These are phyloP conservation scores for Spheniscus mendiculus DNA, from an alignment of 2,113 vertebrate species.

Conservation along the genomic window DNA sequence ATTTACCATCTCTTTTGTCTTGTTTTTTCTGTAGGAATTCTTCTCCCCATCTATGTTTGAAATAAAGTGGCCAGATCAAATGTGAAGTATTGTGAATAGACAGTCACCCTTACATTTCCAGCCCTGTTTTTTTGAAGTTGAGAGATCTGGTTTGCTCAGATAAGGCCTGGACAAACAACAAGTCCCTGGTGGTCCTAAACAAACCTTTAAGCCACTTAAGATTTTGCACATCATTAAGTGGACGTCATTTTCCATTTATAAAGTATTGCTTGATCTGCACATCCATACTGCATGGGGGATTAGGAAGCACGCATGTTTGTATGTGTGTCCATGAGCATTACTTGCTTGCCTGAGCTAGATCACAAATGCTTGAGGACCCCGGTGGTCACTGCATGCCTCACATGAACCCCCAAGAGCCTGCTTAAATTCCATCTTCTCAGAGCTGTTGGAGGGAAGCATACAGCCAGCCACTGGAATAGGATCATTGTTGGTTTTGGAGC, in stretches of 20 bases:
- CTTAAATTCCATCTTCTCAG: not conserved
- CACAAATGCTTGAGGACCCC: not conserved
- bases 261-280: not conserved
- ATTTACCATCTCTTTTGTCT: not conserved
- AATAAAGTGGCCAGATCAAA: not conserved
- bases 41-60: not conserved
- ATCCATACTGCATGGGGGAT: not conserved
- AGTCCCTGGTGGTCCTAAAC: not conserved
- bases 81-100: not conserved
- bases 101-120: not conserved
- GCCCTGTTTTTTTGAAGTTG: not conserved
- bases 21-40: not conserved
- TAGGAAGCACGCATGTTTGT: not conserved
- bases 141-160: not conserved
- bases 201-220: not conserved
- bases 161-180: not conserved
- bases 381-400: not conserved
- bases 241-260: not conserved
- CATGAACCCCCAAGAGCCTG: not conserved
- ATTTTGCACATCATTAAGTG: not conserved
- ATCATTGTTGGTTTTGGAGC: not conserved
- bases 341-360: not conserved
- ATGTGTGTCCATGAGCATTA: not conserved
- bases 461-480: not conserved
- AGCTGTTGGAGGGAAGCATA: not conserved